Conservation (phyloP, 2,113 vertebrate genomes). For the Mormoops blainvillei region DNA sequence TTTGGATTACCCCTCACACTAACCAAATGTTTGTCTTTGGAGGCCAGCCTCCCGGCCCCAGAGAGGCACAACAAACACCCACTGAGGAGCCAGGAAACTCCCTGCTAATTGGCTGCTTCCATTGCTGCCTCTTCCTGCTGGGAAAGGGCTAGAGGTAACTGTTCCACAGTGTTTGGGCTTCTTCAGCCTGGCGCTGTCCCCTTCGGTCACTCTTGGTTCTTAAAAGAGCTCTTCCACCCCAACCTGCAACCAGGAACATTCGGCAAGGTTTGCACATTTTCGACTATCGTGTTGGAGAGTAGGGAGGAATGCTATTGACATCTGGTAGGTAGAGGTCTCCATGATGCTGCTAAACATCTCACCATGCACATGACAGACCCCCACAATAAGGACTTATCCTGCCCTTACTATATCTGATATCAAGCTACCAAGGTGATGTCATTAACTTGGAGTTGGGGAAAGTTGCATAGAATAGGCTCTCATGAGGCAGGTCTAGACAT, state of each 20-base stretch:
- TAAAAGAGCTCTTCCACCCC: neutral
- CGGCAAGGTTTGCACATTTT: neutral
- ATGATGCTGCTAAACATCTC: neutral
- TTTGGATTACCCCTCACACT: conserved; percentile 1
- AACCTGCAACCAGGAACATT: no score
- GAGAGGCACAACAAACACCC: neutral
- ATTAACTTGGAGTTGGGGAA: neutral
- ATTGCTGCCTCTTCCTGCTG: neutral
- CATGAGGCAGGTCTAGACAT: neutral
- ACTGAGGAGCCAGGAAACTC: neutral
- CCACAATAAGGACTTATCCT: neutral
- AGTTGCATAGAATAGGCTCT: neutral
- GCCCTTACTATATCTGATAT: neutral
- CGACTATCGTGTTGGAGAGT: neutral
- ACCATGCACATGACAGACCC: neutral
- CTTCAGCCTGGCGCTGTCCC: neutral
- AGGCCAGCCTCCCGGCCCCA: neutral
- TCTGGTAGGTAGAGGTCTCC: neutral
- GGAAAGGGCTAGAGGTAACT: neutral
- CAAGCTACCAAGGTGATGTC: neutral
- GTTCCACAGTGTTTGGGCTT: neutral
- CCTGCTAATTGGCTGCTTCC: neutral
- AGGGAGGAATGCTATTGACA: neutral
- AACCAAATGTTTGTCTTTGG: conserved; percentile 32
- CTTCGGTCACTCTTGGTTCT: neutral